These are phyloP conservation scores for Drosophila kanapiae DNA, from an alignment of 1,140 invertebrate genomes.

Conservation along the genomic window DNA sequence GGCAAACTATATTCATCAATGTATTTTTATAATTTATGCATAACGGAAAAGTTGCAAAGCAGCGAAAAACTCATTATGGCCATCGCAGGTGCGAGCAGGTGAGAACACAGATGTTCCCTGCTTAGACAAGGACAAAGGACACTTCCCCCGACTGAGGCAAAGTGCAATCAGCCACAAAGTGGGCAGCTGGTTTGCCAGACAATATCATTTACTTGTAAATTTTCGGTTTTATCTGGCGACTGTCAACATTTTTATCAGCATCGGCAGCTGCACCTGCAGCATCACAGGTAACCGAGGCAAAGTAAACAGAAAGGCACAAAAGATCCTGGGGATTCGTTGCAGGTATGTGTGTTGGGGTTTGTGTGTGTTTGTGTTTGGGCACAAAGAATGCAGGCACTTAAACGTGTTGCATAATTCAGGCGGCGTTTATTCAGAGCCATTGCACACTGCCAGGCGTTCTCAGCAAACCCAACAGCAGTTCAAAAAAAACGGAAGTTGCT, in stretches of 20 bases:
- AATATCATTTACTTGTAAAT: slow-evolving; percentile 67
- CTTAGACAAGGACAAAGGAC: slow-evolving; percentile 25
- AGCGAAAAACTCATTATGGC: slow-evolving; percentile 42
- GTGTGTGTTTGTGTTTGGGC: slow-evolving; percentile 19
- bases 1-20: slow-evolving; percentile 23
- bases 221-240: slow-evolving; percentile 51
- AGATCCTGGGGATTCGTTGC: slow-evolving; percentile 6
- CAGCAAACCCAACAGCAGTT: slow-evolving; percentile 54
- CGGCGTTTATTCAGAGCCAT: slow-evolving; percentile 72
- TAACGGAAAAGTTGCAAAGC: slow-evolving; percentile 12
- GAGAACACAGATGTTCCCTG: slow-evolving; percentile 25
- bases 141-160: background rate
- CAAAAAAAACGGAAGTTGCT: slow-evolving; percentile 66
- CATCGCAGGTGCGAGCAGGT: slow-evolving; percentile 12
- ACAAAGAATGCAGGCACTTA: slow-evolving; percentile 72
- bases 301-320: slow-evolving; percentile 52
- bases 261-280: slow-evolving; percentile 21
- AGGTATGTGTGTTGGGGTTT: slow-evolving; percentile 14
- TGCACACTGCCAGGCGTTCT: slow-evolving; percentile 52
- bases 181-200: slow-evolving; percentile 41
- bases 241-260: slow-evolving; percentile 63
- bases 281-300: slow-evolving; percentile 5
- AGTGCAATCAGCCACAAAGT: slow-evolving; percentile 56
- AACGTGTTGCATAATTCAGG: slow-evolving; percentile 76
- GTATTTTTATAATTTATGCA: slow-evolving; percentile 40